Base-by-base conservation (phyloP, 2,113 vertebrate species). In the Gorsachius goisagi region DNA sequence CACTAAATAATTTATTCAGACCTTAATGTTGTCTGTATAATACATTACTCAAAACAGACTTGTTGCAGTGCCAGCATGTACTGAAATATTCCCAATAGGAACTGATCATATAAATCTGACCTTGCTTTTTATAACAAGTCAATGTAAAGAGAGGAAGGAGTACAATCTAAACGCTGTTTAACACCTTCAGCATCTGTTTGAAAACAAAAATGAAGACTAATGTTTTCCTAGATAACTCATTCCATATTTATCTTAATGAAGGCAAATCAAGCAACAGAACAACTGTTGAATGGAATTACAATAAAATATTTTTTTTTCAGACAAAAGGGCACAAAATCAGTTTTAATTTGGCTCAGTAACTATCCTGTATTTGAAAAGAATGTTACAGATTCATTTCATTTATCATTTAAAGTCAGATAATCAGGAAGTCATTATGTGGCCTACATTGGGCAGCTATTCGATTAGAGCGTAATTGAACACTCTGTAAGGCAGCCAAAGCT, bases 381-480 rank as follows among this genome's bases (percentile, higher is more conserved):
- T 95, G 97, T 97, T 99, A 99, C 99, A 99, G 99, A 99, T 99
- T 99, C 99, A 99, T 99, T 99, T 99, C 99, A 99, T 99, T 99
- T 98, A 99, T 99, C 99, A 99, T 98, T 98, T 99, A 99, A 99
- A 99, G 99, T 99, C 99, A 99, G 99, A 99, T 99, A 99, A 99
- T 99, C 99, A 99, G 99, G 99, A 99, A 99, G 99, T 99, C 99
- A 99, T 99, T 99, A 99, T 98, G 98, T 98, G 99, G 99, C 98
- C 99, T 99, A 98, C 98, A 99, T 98, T 98, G 98, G 98, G 98
- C 98, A 99, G 98, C 99, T 98, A 99, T 99, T 99, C 98, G 98
- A 99, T 99, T 99, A 99, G 98, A 98, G 98, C 97, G 95, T 99
- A 99, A 99, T 99, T 99, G 99, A 99, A 98, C 98, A 98, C 98